A percentile compares a stretch with the other conserved stretches of the same genome.
Conservation (phyloP, 2,888 invertebrate genomes). For the Lithophane socia region DNA sequence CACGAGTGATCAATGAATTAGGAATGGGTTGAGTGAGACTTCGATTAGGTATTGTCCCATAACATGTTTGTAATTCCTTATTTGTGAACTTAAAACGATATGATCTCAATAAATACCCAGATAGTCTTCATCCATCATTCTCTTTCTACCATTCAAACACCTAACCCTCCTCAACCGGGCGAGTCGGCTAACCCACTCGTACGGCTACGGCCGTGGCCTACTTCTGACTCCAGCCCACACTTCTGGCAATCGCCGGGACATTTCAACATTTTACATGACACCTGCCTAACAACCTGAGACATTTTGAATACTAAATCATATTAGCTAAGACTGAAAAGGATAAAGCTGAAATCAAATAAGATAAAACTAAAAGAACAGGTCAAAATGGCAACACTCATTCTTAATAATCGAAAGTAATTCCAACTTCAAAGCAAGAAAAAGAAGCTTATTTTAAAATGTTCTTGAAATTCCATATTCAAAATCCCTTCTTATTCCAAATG, state of each 20-base stretch:
- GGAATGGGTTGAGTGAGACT: background rate
- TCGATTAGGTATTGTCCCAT: background rate
- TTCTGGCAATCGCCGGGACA: slow-evolving; percentile 78
- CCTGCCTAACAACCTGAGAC: slow-evolving; percentile 66
- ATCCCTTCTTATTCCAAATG: slow-evolving; percentile 74
- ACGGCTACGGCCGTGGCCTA: slow-evolving; percentile 82
- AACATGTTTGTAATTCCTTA: background rate
- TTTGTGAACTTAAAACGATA: background rate
- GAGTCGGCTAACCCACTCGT: slow-evolving; percentile 31
- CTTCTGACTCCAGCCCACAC: slow-evolving; percentile 83
- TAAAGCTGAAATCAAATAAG: slow-evolving; percentile 23
- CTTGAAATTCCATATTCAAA: slow-evolving; percentile 64
- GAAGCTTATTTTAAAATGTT: slow-evolving; percentile 18
- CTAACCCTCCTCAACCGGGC: slow-evolving; percentile 39
- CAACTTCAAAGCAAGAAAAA: slow-evolving; percentile 13
- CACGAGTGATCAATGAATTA: background rate
- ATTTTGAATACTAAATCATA: slow-evolving; percentile 55
- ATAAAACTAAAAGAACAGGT: background rate
- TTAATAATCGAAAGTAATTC: slow-evolving; percentile 7
- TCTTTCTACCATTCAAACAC: slow-evolving; percentile 10
- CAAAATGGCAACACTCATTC: slow-evolving; percentile 8
- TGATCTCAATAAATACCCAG: background rate
- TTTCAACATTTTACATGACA: slow-evolving; percentile 77
- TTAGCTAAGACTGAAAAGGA: slow-evolving; percentile 36
- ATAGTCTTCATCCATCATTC: background rate